A percentile compares a stretch with the other conserved stretches of the same genome.
Evolutionary conservation across 1,140 invertebrate genomes (phyloP).

Genomic region (Condylostylus longicornis): DNA sequence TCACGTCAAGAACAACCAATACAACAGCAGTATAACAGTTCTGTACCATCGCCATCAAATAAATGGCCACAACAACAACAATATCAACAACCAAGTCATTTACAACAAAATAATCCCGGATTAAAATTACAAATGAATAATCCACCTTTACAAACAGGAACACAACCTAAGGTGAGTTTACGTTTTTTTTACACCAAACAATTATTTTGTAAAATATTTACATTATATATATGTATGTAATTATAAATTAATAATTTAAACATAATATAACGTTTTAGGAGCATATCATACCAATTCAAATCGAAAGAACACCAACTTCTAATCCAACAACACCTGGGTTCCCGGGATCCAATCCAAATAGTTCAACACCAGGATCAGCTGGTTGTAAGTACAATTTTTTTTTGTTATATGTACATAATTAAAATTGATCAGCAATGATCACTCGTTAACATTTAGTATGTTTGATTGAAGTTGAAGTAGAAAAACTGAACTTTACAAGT

Average conservation of each 20-base stretch:
- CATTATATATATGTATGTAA: not conserved
- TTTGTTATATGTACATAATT: too few species aligned
- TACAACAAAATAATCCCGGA: conserved; percentile 10
- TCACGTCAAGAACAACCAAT: conserved; percentile 16
- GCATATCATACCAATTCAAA: conserved; percentile 36
- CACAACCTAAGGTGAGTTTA: conserved; percentile 6
- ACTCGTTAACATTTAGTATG: too few species aligned
- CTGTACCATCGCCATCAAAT: conserved; percentile 18
- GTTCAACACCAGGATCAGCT: too few species aligned
- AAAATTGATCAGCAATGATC: too few species aligned
- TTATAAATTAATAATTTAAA: too few species aligned
- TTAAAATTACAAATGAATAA: conserved; percentile 25
- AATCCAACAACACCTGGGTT: conserved; percentile 14
- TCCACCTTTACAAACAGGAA: conserved; percentile 12
- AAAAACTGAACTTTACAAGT: too few species aligned
- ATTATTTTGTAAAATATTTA: not conserved
- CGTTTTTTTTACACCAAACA: not conserved
- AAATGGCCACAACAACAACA: conserved; percentile 10
- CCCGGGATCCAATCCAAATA: conserved; percentile 7
- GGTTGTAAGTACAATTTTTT: too few species aligned
- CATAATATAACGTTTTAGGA: too few species aligned
- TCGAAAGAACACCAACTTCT: conserved; percentile 32
- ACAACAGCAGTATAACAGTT: conserved; percentile 23
- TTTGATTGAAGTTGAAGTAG: too few species aligned
- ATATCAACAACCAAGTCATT: conserved; percentile 11